A percentile compares a stretch with the other conserved stretches of the same genome.
These are phyloP conservation scores for Mesorhabditis sp. DNA, from an alignment of 2,888 invertebrate genomes.

Conservation along the genomic window DNA sequence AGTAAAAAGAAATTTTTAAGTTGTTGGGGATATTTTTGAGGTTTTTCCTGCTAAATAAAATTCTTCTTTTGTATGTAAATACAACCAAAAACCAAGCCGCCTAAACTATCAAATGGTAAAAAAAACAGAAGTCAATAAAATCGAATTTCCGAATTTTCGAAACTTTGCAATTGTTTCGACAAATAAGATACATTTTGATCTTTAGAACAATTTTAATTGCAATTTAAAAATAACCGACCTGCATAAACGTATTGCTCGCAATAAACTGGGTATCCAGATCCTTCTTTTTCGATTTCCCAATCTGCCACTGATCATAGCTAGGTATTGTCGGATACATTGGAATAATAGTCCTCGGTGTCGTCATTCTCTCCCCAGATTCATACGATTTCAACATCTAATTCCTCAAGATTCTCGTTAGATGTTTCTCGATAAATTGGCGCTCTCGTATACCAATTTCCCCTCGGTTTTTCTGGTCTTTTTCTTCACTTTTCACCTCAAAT, in stretches of 20 bases:
- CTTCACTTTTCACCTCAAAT: too few species aligned
- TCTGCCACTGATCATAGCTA: not conserved
- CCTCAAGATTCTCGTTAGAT: not conserved
- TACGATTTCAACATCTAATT: not conserved
- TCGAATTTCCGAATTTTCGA: too few species aligned
- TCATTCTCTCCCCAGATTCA: not conserved
- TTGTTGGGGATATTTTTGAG: too few species aligned
- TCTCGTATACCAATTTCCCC: not conserved
- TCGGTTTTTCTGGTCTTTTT: too few species aligned
- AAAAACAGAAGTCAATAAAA: too few species aligned
- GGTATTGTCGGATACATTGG: not conserved
- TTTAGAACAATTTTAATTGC: not conserved
- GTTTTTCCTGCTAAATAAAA: too few species aligned
- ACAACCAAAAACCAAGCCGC: too few species aligned
- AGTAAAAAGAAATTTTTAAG: too few species aligned
- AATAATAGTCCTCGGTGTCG: not conserved
- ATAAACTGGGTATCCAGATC: slow-evolving; percentile 1
- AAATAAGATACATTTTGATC: too few species aligned
- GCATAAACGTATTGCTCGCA: not conserved
- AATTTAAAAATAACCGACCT: not conserved
- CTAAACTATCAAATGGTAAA: too few species aligned
- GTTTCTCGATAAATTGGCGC: not conserved
- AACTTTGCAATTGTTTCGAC: too few species aligned
- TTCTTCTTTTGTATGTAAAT: too few species aligned
- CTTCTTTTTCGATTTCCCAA: not conserved